phyloP scores from a whole-genome alignment of 2,888 invertebrate species.

The Globia sparganii region DNA sequence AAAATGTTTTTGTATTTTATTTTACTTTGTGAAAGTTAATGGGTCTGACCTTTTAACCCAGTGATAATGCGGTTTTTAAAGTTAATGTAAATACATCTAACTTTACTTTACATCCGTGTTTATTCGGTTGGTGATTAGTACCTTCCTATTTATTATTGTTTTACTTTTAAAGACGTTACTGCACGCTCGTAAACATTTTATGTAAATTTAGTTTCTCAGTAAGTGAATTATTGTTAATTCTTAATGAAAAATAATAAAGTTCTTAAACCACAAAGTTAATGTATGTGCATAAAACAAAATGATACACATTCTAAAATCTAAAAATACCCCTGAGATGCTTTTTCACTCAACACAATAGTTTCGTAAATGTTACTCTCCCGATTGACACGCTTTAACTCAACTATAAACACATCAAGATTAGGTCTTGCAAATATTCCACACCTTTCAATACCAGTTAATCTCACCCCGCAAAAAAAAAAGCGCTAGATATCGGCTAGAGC shows the following conservation, averaged over 20 bases:
- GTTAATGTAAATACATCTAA: no score
- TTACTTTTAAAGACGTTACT: no score
- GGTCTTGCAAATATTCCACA: not conserved
- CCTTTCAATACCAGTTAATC: conserved; percentile 32
- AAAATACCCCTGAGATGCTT: not conserved
- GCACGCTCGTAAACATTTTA: no score
- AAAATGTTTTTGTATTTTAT: conserved; percentile 2
- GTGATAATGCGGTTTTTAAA: conserved; percentile 11
- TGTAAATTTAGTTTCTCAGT: no score
- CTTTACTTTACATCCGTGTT: no score
- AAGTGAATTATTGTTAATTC: no score
- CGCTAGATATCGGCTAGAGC: conserved; percentile 62
- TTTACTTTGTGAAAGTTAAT: conserved; percentile 2
- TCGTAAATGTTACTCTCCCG: not conserved
- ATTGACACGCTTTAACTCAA: not conserved
- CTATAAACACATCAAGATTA: not conserved
- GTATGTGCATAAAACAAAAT: not conserved
- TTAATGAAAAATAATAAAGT: no score
- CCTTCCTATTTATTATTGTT: no score
- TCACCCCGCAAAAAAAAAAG: conserved; percentile 50
- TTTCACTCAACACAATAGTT: not conserved
- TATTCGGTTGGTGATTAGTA: no score
- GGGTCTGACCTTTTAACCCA: conserved; percentile 1
- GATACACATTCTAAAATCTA: not conserved
- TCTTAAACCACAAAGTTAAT: no score